Base-by-base conservation (phyloP, 2,888 invertebrate genomes). In the Macrostomum cliftonense region DNA sequence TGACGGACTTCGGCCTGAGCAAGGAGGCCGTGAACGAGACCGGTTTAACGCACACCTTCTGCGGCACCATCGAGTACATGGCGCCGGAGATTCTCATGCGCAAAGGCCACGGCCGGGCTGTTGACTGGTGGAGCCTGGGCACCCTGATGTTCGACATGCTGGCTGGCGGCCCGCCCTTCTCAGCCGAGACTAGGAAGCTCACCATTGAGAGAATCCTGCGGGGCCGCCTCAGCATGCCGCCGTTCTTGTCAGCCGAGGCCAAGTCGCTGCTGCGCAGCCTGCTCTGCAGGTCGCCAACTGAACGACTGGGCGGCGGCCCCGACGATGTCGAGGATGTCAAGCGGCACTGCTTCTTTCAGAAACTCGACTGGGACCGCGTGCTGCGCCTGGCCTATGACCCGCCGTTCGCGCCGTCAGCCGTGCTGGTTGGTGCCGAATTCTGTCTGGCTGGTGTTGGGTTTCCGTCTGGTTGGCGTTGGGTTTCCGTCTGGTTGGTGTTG, bases 101-200 rank as follows among this genome's bases (percentile, higher is more conserved):
- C 65, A 84, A 82, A 71, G 95, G 97, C 43, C 97, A 97, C 73
- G 93, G 88, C 16, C 91, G 91, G 76, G 91, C 93, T 43, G 93
- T 95, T 1, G 97, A 97, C 74, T 97, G 95, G 97, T 97, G 95
- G 97, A 88, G 88, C 63, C 77, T 97, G 55, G 97, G 97, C 58
- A 93, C 93, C 56, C 76, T 97, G 53, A 86, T 88, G 83, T 97
- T 83, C 70, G 97, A 97, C 66, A 49, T 49, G 49, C 20, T 49
- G 13, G 45, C 42, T 46, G 47, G 47, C 20, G 42, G 36, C 11
- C 43, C 43, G 14, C 43, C 43, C 2, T 43, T 43, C 43, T 21
- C 21, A 17, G 43, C 21, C n/a, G 43, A 43, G 9, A 43, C 20
- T 36, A n/a, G 14, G 28, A 43, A 43, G 43, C 20, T 21, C 14